Conservation (phyloP, 2,113 vertebrate species). For the Ammodytes marinus region DNA sequence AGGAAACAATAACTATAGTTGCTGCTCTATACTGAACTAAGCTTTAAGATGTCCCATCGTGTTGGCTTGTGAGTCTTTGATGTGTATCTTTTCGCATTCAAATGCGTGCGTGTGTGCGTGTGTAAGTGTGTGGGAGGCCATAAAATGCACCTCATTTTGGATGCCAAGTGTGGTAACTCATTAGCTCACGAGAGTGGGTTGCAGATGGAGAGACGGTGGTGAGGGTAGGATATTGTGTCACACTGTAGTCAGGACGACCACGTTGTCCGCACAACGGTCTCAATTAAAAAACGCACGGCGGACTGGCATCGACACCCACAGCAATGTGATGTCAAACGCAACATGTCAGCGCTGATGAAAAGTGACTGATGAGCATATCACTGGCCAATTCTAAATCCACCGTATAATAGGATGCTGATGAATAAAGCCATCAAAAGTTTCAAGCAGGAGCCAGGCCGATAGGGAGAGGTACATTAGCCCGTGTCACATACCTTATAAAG, state of each 20-base stretch:
- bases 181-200: slow-evolving; percentile 27
- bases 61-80: background rate
- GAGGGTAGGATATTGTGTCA: slow-evolving; percentile 32
- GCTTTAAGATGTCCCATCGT: background rate
- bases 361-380: slow-evolving; percentile 66
- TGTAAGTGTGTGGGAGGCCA: slow-evolving; percentile 28
- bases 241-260: background rate
- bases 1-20: background rate
- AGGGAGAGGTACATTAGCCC: slow-evolving; percentile 43
- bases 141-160: slow-evolving; percentile 41
- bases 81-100: background rate
- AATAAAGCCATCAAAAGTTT: slow-evolving; percentile 61
- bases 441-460: slow-evolving; percentile 17
- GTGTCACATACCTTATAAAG: slow-evolving; percentile 28
- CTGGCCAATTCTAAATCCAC: slow-evolving; percentile 54
- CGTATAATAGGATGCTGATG: slow-evolving; percentile 51
- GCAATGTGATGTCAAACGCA: slow-evolving; percentile 19
- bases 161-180: slow-evolving; percentile 57
- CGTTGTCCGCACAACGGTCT: background rate
- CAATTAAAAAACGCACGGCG: background rate
- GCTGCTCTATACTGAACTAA: background rate
- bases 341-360: slow-evolving; percentile 58
- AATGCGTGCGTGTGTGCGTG: slow-evolving; percentile 3
- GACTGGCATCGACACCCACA: background rate
- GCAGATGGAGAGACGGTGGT: slow-evolving; percentile 25